Evolutionary conservation across 2,888 invertebrate species (phyloP), one percentile per base, ranked within the genome.

Genomic region (Polydrusus tereticollis): DNA sequence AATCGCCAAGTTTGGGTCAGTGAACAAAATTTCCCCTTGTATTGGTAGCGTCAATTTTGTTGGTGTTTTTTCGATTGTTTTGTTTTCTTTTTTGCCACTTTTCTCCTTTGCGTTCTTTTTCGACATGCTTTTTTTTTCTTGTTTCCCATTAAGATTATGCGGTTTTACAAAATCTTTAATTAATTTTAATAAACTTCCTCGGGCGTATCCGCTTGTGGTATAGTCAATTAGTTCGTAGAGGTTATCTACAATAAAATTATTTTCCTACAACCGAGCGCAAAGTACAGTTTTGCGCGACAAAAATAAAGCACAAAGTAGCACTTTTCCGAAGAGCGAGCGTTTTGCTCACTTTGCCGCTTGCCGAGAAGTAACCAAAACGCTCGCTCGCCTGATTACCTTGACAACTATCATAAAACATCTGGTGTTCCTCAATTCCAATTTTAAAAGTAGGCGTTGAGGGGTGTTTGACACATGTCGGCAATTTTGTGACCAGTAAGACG

Each of bases 1-100:
- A 5, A 74, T 74, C 12, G 73, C 58, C 38, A 45, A 14, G 23
- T 70, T 12, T 4, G 75, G 74, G 16, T 79, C 77, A 6, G 80
- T 80, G 57, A 80, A 77, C 20, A 80, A 78, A 6, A 78, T 64
- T 70, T 80, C 80, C 3, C 77, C 79, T 36, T 78, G 77, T 26
- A 77, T 60, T n/a, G 41, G 50, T n/a, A 77, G 16, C 4, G 63
- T 71, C 0, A 20, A 38, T 18, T 77, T 47, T 7, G 20, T 68
- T 2, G 58, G 65, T n/a, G 63, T n/a, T 47, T 55, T 52, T 7
- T 52, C 58, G 16, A 62, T 69, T 62, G n/a, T n/a, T n/a, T n/a
- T n/a, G n/a, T 75, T 59, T 4, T 2, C 14, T 62, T 62, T 47
- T 62, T 62, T 45, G 47, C 45, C 29, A n/a, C n/a, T n/a, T n/a